Evolutionary conservation across 2,113 vertebrate genomes (phyloP).

Genomic region (Megalops atlanticus): DNA sequence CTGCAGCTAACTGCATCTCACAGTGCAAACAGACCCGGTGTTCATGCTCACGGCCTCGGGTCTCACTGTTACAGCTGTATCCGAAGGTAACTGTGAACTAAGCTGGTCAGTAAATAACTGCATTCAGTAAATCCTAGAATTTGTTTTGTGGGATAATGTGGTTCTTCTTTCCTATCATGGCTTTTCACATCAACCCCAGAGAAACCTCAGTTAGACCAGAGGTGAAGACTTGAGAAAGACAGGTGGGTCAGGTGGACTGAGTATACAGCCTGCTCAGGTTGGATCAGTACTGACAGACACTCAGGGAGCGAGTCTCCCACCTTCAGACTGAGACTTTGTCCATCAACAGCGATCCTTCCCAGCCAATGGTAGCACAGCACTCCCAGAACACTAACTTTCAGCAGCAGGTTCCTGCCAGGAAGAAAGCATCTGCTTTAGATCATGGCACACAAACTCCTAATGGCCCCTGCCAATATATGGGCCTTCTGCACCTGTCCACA

Average conservation of each 20-base stretch:
- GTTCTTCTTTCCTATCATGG: too few relatives aligned
- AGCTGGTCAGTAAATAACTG: too few relatives aligned
- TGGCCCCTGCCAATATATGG: not conserved
- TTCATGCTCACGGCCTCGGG: not conserved
- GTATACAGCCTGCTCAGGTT: not conserved
- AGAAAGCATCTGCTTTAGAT: not conserved
- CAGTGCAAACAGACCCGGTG: not conserved
- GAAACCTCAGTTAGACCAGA: not conserved
- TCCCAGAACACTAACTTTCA: slow-evolving; percentile 78
- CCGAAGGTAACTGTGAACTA: too few relatives aligned
- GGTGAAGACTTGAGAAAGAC: not conserved
- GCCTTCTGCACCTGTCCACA: too few relatives aligned
- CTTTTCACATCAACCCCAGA: too few relatives aligned
- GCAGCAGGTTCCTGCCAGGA: slow-evolving; percentile 77
- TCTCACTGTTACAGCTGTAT: too few relatives aligned
- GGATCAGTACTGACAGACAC: not conserved
- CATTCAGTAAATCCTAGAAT: too few relatives aligned
- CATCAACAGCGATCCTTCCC: slow-evolving; percentile 50
- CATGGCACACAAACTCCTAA: not conserved
- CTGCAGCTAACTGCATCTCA: slow-evolving; percentile 1
- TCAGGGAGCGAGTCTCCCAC: slow-evolving; percentile 44
- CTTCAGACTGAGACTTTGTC: not conserved
- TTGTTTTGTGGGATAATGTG: too few relatives aligned
- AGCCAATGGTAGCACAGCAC: slow-evolving; percentile 90
- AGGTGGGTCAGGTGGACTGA: not conserved